Conservation (phyloP, 2,888 invertebrate genomes). For the Sturmia bella region DNA sequence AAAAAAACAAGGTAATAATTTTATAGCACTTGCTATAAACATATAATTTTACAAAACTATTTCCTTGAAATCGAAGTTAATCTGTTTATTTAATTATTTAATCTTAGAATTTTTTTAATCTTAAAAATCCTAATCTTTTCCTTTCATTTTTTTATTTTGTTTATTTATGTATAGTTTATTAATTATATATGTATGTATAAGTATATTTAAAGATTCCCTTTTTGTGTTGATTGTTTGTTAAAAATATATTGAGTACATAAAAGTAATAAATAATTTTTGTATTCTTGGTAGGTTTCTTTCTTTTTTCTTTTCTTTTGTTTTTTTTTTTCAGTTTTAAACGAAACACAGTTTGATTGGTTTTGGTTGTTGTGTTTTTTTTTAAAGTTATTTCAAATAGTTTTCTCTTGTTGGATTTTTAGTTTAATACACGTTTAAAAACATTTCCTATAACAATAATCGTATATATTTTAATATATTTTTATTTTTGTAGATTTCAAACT, state of each 20-base stretch:
- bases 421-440: slow-evolving; percentile 33
- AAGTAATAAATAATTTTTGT: slow-evolving; percentile 27
- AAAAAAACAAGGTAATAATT: no score
- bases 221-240: slow-evolving; percentile 56
- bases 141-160: slow-evolving; percentile 36
- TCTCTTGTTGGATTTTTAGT: slow-evolving; percentile 33
- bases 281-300: no score
- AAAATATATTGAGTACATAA: slow-evolving; percentile 61
- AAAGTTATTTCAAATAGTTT: neutral
- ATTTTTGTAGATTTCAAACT: slow-evolving; percentile 14
- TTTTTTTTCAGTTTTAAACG: slow-evolving; percentile 67
- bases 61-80: neutral
- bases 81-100: slow-evolving; percentile 3
- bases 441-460: slow-evolving; percentile 26
- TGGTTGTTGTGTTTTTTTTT: slow-evolving; percentile 31
- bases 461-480: slow-evolving; percentile 13
- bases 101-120: slow-evolving; percentile 35
- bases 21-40: no score
- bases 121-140: neutral
- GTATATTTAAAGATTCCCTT: slow-evolving; percentile 68
- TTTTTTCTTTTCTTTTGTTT: slow-evolving; percentile 14
- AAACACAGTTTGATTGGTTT: slow-evolving; percentile 71
- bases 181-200: slow-evolving; percentile 53
- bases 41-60: no score
- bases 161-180: slow-evolving; percentile 26